Evolutionary conservation across 2,113 vertebrate genomes (phyloP).

Genomic region (Cyprinus carpio): DNA sequence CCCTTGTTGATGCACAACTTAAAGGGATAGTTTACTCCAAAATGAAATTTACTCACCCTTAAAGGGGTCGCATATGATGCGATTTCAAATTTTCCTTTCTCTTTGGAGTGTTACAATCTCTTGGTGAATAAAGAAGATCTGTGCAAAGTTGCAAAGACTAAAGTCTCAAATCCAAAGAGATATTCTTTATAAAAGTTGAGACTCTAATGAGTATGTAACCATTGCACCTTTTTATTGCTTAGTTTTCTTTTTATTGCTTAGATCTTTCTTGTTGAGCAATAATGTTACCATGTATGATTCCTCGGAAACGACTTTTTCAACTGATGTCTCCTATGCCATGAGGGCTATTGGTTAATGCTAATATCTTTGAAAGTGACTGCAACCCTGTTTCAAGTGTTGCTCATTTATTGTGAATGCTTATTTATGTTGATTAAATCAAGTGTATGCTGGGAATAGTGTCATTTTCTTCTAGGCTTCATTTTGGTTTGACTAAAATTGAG

Average conservation of each 20-base stretch:
- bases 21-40: no score
- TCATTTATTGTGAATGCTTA: background rate
- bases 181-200: no score
- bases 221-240: slow-evolving; percentile 11
- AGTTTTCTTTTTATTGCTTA: background rate
- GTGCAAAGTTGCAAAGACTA: no score
- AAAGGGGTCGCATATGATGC: no score
- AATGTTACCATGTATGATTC: background rate
- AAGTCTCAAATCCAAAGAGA: no score
- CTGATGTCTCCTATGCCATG: background rate
- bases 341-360: background rate
- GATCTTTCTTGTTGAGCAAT: slow-evolving; percentile 16
- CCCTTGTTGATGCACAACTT: no score
- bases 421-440: background rate
- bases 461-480: background rate
- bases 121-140: no score
- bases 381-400: background rate
- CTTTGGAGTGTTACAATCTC: no score
- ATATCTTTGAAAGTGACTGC: background rate
- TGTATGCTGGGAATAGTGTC: background rate
- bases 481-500: background rate
- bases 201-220: background rate
- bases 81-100: no score
- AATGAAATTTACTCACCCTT: no score
- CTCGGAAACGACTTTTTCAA: no score